These are phyloP conservation scores for Halcyon senegalensis DNA, from an alignment of 2,113 vertebrate genomes.

Conservation along the genomic window DNA sequence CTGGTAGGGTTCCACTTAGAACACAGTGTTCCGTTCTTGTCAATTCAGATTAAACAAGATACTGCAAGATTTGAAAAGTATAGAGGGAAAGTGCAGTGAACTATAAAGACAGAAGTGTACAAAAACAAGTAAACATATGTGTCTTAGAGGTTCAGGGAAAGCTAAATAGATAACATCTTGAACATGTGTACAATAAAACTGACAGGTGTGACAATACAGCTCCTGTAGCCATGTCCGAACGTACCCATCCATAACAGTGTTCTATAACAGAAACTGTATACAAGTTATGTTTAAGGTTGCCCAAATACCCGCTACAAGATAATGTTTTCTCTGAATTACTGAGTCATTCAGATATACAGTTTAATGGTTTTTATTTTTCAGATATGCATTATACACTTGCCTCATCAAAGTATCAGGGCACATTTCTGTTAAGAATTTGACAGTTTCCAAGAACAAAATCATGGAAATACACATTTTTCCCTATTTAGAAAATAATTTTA, in stretches of 20 bases:
- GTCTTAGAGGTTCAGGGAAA: not conserved
- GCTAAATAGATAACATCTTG: not conserved
- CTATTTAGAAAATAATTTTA: conserved; percentile 12
- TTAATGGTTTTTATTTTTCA: not conserved
- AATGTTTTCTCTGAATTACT: not conserved
- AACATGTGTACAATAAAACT: not conserved
- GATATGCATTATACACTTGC: not conserved
- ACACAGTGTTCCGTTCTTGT: conserved; percentile 67
- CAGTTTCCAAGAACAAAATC: not conserved
- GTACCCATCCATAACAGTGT: not conserved
- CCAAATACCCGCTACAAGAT: not conserved
- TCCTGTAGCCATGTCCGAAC: not conserved
- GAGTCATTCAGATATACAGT: not conserved
- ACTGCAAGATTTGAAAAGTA: conserved; percentile 40
- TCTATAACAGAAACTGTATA: not conserved
- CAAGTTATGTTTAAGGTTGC: not conserved
- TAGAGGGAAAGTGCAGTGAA: not conserved
- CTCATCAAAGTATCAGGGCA: not conserved
- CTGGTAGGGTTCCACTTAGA: conserved; percentile 59
- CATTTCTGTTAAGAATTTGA: not conserved
- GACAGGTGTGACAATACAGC: not conserved
- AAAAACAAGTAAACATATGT: not conserved
- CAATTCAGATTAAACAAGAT: conserved; percentile 57
- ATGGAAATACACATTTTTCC: not conserved
- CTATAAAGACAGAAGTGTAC: not conserved